Evolutionary conservation across 2,888 invertebrate genomes (phyloP).

Genomic region (Spisula solida): DNA sequence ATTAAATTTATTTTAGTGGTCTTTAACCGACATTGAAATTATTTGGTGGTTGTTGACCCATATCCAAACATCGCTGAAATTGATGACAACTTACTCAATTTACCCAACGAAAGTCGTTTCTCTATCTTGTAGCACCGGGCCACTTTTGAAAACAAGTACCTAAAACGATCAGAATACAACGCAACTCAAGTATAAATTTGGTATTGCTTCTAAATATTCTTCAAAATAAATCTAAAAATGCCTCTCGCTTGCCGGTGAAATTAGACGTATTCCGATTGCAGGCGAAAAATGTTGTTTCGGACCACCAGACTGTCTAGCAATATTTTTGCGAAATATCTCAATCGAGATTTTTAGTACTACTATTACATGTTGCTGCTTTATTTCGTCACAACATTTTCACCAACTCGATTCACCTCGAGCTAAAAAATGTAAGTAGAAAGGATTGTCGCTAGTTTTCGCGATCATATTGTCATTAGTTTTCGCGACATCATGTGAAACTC

Average conservation of each 20-base stretch:
- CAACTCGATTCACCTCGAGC: background rate
- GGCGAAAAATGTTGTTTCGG: background rate
- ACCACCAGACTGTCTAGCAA: background rate
- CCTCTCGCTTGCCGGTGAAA: background rate
- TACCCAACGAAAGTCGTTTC: background rate
- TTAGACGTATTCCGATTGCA: background rate
- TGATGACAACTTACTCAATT: too few species aligned
- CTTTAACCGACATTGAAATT: too few species aligned
- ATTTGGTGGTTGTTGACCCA: too few species aligned
- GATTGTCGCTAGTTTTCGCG: conserved; percentile 5
- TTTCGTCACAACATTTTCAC: background rate
- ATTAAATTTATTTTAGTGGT: too few species aligned
- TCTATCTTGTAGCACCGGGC: too few species aligned
- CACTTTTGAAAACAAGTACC: too few species aligned
- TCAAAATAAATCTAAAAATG: background rate
- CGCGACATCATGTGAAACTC: background rate
- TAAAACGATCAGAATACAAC: background rate
- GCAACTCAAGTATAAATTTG: background rate
- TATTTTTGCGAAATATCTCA: too few species aligned
- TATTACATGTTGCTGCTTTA: background rate
- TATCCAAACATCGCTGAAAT: too few species aligned
- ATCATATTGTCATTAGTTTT: background rate
- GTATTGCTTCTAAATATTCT: too few species aligned
- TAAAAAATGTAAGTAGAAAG: background rate
- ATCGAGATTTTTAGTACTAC: background rate